phyloP scores from a whole-genome alignment of 2,113 vertebrate species.

The Misgurnus mizolepis region DNA sequence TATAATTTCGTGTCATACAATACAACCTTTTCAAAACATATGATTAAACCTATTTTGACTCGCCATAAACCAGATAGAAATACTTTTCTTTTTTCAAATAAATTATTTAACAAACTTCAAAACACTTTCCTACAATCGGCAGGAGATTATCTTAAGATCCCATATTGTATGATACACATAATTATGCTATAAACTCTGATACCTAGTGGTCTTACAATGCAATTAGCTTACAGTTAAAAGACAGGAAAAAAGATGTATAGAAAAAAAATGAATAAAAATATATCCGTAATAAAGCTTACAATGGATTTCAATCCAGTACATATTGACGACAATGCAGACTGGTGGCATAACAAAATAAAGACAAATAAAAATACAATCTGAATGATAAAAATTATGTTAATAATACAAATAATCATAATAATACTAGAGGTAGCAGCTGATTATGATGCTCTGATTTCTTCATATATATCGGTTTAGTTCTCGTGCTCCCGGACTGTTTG shows the following conservation, averaged over 20 bases:
- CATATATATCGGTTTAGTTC: slow-evolving; percentile 46
- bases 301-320: slow-evolving; percentile 69
- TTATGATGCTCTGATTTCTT: slow-evolving; percentile 77
- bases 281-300: slow-evolving; percentile 75
- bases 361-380: slow-evolving; percentile 74
- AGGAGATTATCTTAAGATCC: slow-evolving; percentile 21
- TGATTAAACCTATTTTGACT: slow-evolving; percentile 11
- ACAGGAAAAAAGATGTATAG: slow-evolving; percentile 6
- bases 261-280: slow-evolving; percentile 67
- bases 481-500: neutral
- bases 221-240: slow-evolving; percentile 29
- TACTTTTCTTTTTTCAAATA: slow-evolving; percentile 18
- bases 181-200: slow-evolving; percentile 26
- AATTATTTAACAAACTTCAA: slow-evolving; percentile 23
- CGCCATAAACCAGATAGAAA: slow-evolving; percentile 26
- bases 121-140: slow-evolving; percentile 9
- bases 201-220: slow-evolving; percentile 51
- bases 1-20: slow-evolving; percentile 24
- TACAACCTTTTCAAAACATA: slow-evolving; percentile 19
- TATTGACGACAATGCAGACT: slow-evolving; percentile 67
- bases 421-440: slow-evolving; percentile 98
- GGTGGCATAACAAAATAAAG: slow-evolving; percentile 71
- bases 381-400: slow-evolving; percentile 64
- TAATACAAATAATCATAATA: slow-evolving; percentile 69
- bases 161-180: slow-evolving; percentile 15